Conservation (phyloP, 2,797 vertebrate genomes). For the Phataginus tetradactyla region DNA sequence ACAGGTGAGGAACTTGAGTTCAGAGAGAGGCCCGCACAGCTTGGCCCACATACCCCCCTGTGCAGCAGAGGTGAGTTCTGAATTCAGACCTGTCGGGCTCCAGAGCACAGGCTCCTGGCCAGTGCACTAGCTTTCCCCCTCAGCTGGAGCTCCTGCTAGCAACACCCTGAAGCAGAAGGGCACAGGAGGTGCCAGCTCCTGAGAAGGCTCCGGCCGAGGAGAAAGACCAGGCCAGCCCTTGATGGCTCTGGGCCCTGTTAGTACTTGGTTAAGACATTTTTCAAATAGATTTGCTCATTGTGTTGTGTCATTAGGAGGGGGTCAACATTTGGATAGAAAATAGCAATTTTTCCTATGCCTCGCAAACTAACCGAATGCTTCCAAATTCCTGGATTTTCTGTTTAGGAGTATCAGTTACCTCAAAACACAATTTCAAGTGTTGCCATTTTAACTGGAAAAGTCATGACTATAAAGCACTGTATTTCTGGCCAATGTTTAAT, state of each 20-base stretch:
- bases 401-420: constrained; percentile 28
- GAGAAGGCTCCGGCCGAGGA: background rate
- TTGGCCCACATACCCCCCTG: background rate
- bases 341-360: background rate
- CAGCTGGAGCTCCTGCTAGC: background rate
- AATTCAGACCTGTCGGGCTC: background rate
- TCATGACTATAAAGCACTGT: constrained; percentile 9
- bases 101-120: background rate
- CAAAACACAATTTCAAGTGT: constrained; percentile 42
- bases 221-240: background rate
- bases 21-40: background rate
- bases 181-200: background rate
- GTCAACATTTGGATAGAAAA: constrained; percentile 10
- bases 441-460: background rate
- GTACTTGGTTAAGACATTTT: background rate
- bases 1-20: background rate
- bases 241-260: background rate
- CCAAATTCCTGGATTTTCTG: constrained; percentile 22
- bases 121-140: background rate
- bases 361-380: constrained; percentile 37
- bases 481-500: constrained; percentile 31
- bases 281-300: background rate
- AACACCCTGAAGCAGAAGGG: background rate
- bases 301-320: background rate
- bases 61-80: background rate